phyloP scores from a whole-genome alignment of 1,140 invertebrate species.

The Drosophila tani region DNA sequence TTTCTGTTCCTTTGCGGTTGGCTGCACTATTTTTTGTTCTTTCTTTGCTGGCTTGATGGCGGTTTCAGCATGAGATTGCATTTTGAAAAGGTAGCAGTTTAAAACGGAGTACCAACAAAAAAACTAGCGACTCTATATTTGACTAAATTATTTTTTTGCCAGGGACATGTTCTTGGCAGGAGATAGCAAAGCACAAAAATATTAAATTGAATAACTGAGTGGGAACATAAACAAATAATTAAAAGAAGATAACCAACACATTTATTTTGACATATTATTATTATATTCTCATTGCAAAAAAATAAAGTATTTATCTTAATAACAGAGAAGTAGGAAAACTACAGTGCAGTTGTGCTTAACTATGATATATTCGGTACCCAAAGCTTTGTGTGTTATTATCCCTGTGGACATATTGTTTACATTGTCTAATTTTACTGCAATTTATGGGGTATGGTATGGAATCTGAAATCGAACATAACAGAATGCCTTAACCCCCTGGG shows the following conservation, averaged over 20 bases:
- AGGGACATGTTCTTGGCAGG: background rate
- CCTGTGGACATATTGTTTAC: too few species aligned
- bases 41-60: constrained; percentile 8
- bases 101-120: background rate
- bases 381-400: too few species aligned
- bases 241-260: background rate
- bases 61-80: constrained; percentile 17
- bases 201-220: background rate
- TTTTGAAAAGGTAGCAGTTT: constrained; percentile 14
- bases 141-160: constrained; percentile 2
- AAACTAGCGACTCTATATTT: background rate
- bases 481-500: too few species aligned
- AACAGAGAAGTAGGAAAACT: too few species aligned
- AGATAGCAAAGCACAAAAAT: background rate
- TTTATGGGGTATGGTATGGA: too few species aligned
- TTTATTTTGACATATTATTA: background rate
- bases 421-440: too few species aligned
- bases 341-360: too few species aligned
- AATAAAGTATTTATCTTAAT: background rate
- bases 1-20: constrained; percentile 62
- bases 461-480: too few species aligned
- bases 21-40: constrained; percentile 27
- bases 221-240: background rate
- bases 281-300: background rate
- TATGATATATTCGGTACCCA: too few species aligned